phyloP scores from a whole-genome alignment of 2,888 invertebrate species.

The Thera obeliscata region DNA sequence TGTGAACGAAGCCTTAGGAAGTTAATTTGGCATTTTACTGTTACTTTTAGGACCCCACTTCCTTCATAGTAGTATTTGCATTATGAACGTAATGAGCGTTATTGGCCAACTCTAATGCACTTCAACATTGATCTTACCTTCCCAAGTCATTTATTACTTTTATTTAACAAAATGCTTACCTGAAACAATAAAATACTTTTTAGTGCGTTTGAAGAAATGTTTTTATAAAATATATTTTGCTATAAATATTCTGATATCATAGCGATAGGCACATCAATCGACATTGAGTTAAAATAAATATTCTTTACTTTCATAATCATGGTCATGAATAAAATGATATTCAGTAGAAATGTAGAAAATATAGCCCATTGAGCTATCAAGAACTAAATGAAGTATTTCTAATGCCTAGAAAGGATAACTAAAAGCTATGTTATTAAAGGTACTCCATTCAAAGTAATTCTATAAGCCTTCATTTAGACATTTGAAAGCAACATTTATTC shows the following conservation, averaged over 20 bases:
- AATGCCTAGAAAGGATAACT: conserved; percentile 9
- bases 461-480: conserved; percentile 19
- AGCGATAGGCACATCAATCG: neutral
- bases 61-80: too few species aligned
- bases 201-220: neutral
- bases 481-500: conserved; percentile 15
- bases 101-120: too few species aligned
- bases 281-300: too few species aligned
- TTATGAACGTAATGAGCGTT: too few species aligned
- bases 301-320: neutral
- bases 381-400: conserved; percentile 14
- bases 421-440: conserved; percentile 14
- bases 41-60: too few species aligned
- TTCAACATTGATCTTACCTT: neutral
- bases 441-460: conserved; percentile 22
- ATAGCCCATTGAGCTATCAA: conserved; percentile 25
- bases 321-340: neutral
- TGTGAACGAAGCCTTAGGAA: too few species aligned
- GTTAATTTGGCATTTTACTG: too few species aligned
- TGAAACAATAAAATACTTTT: conserved; percentile 45
- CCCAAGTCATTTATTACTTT: neutral
- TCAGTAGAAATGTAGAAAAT: neutral
- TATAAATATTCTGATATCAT: conserved; percentile 5
- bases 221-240: conserved; percentile 1
- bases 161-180: conserved; percentile 45